Evolutionary conservation across 2,797 vertebrate species (phyloP).

Genomic region (Nasua narica): DNA sequence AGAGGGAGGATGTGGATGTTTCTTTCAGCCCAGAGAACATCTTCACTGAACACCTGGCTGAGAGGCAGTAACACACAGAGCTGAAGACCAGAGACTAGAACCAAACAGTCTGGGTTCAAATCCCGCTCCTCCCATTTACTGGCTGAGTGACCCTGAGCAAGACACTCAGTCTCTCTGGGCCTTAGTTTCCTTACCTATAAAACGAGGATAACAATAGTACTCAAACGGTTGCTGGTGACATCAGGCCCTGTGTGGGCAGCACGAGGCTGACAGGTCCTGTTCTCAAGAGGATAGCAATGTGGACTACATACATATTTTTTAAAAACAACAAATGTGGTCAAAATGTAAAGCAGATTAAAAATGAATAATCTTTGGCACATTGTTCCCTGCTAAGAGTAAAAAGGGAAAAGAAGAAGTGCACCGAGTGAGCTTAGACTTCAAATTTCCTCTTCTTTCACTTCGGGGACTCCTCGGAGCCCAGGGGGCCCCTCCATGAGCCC

Average conservation of each 20-base stretch:
- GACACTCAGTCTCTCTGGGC: background rate
- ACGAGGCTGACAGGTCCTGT: background rate
- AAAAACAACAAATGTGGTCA: background rate
- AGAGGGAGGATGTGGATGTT: background rate
- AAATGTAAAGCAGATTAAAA: slow-evolving; percentile 20
- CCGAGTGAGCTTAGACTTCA: background rate
- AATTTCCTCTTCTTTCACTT: background rate
- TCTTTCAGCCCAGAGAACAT: background rate
- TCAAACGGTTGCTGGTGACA: background rate
- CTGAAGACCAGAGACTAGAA: background rate
- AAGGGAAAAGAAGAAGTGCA: background rate
- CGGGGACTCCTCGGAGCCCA: background rate
- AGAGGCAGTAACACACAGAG: background rate
- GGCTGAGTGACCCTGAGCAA: background rate
- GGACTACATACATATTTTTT: background rate
- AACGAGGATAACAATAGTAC: background rate
- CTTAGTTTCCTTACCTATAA: background rate
- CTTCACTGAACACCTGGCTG: background rate
- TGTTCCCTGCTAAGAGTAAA: background rate
- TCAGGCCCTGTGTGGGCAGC: background rate
- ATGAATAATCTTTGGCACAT: background rate
- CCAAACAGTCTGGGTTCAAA: background rate
- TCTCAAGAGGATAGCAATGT: background rate
- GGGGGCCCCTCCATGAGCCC: background rate
- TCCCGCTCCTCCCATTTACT: background rate